Conservation (phyloP, 2,113 vertebrate genomes). For the Pyrgilauda ruficollis region DNA sequence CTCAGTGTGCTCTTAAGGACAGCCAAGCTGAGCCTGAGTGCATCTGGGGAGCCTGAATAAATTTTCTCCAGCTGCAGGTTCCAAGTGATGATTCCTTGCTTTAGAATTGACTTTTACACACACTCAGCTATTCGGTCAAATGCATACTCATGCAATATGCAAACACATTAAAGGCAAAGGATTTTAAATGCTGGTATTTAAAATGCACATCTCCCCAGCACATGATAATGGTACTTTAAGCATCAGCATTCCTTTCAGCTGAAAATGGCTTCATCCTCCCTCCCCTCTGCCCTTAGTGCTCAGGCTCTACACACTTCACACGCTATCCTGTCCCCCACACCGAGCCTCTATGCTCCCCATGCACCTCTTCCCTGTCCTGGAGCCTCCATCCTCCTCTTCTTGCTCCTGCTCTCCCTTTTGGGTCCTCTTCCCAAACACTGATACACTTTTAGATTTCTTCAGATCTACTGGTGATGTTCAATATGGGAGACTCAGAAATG, state of each 20-base stretch:
- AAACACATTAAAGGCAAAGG: neutral
- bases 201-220: conserved; percentile 8
- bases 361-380: rapidly evolving
- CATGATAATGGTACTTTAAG: neutral
- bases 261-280: neutral
- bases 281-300: neutral
- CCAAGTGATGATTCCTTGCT: conserved; percentile 39
- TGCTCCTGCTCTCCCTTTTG: neutral
- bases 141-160: conserved; percentile 47
- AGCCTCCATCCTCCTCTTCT: neutral
- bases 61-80: conserved; percentile 58
- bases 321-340: rapidly evolving
- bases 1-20: conserved; percentile 6
- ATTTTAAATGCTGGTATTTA: conserved; percentile 7
- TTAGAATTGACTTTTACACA: conserved; percentile 6
- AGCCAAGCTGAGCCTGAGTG: neutral
- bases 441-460: neutral
- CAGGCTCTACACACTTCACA: neutral
- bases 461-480: neutral
- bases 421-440: neutral
- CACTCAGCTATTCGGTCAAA: conserved; percentile 28
- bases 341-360: neutral
- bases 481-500: neutral
- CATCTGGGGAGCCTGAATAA: conserved; percentile 25
- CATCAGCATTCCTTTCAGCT: neutral